Conservation (phyloP, 2,888 invertebrate species). For the Eurois occulta region DNA sequence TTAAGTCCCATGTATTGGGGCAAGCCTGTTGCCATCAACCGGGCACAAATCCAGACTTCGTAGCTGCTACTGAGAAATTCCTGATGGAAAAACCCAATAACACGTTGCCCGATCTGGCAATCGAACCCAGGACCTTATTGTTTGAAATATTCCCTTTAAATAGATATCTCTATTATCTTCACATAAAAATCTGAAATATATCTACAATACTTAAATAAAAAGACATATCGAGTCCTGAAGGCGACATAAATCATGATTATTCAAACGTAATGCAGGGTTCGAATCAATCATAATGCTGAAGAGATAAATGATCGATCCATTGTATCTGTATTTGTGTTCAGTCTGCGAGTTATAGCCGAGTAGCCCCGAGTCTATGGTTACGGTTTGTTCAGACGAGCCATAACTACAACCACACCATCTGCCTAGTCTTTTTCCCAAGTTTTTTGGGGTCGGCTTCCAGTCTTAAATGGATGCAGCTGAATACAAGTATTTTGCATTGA, state of each 20-base stretch:
- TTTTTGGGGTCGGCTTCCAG: neutral
- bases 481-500: neutral
- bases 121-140: too few species aligned
- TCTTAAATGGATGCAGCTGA: neutral
- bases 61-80: too few species aligned
- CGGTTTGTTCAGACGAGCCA: neutral
- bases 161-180: neutral
- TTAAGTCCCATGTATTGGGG: too few species aligned
- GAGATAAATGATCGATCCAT: slow-evolving; percentile 58
- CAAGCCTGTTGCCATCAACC: too few species aligned
- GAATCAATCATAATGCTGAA: slow-evolving; percentile 56
- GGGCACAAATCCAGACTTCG: too few species aligned
- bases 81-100: too few species aligned
- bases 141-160: neutral
- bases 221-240: slow-evolving; percentile 11
- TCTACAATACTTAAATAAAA: neutral
- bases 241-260: slow-evolving; percentile 57
- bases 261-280: slow-evolving; percentile 21
- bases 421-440: neutral
- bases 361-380: neutral
- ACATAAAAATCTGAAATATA: neutral
- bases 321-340: slow-evolving; percentile 40
- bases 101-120: too few species aligned
- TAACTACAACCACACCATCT: neutral
- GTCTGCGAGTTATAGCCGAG: slow-evolving; percentile 26